These are phyloP conservation scores for Idaea straminata DNA, from an alignment of 2,888 invertebrate genomes.

Conservation along the genomic window DNA sequence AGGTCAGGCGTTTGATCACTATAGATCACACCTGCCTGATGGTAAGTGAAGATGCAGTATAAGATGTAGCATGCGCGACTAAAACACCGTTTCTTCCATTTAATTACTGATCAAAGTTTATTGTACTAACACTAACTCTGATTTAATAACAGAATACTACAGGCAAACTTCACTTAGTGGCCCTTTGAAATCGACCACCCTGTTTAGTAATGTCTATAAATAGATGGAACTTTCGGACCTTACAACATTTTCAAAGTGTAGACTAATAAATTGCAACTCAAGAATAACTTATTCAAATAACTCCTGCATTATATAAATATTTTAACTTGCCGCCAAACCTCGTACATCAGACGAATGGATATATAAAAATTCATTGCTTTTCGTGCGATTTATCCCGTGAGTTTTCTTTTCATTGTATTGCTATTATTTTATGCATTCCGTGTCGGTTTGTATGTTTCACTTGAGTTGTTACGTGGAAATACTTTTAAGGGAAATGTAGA, in stretches of 20 bases:
- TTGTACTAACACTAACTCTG: no score
- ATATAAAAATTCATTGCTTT: slow-evolving; percentile 61
- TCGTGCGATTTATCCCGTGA: slow-evolving; percentile 52
- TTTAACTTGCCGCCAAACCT: slow-evolving; percentile 1
- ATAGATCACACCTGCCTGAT: no score
- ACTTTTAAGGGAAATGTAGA: background rate
- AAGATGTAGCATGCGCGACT: no score
- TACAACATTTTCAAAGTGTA: background rate
- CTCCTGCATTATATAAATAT: background rate
- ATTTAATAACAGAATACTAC: no score
- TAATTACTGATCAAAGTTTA: no score
- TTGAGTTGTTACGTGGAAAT: background rate
- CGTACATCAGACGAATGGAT: slow-evolving; percentile 37
- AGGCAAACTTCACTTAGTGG: background rate
- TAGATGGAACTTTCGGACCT: background rate
- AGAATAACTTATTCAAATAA: background rate
- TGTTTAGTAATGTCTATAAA: background rate
- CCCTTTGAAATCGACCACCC: background rate
- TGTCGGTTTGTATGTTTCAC: slow-evolving; percentile 14
- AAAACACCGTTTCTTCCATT: no score
- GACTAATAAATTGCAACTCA: background rate
- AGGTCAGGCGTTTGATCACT: no score
- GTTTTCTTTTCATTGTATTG: slow-evolving; percentile 56
- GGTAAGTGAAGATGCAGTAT: no score
- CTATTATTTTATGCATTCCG: slow-evolving; percentile 68